Conservation (phyloP, 92 coral and sea anemone genomes). For the Zoanthus sociatus region DNA sequence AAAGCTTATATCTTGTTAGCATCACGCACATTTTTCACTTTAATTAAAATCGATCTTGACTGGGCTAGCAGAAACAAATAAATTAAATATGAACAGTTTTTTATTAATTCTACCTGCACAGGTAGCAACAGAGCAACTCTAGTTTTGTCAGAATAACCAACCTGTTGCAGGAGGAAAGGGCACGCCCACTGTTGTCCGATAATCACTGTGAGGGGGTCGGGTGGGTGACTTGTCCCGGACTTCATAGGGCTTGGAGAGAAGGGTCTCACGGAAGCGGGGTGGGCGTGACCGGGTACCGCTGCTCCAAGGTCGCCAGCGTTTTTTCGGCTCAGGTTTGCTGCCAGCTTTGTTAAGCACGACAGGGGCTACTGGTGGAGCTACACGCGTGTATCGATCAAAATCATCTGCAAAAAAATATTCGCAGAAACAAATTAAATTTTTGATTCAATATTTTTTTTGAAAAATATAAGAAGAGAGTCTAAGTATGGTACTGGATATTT, state of each 20-base stretch:
- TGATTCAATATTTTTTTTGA: too few relatives aligned
- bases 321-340: conserved; percentile 76
- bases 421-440: background rate
- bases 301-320: conserved; percentile 93
- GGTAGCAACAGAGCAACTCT: background rate
- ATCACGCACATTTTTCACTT: too few relatives aligned
- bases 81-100: too few relatives aligned
- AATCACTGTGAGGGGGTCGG: conserved; percentile 91
- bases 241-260: conserved; percentile 83
- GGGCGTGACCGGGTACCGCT: conserved; percentile 82
- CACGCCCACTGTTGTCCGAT: conserved; percentile 88
- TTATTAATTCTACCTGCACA: too few relatives aligned
- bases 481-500: too few relatives aligned
- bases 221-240: conserved; percentile 72
- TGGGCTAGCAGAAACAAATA: too few relatives aligned
- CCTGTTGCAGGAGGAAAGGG: conserved; percentile 93
- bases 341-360: conserved; percentile 80
- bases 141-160: conserved; percentile 25
- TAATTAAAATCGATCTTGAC: too few relatives aligned
- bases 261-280: conserved; percentile 92
- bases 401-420: conserved; percentile 38
- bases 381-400: conserved; percentile 64
- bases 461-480: background rate
- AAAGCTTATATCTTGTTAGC: background rate
- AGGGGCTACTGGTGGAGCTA: conserved; percentile 57